These are phyloP conservation scores for Danionella cerebrum DNA, from an alignment of 2,113 vertebrate species.

Conservation along the genomic window DNA sequence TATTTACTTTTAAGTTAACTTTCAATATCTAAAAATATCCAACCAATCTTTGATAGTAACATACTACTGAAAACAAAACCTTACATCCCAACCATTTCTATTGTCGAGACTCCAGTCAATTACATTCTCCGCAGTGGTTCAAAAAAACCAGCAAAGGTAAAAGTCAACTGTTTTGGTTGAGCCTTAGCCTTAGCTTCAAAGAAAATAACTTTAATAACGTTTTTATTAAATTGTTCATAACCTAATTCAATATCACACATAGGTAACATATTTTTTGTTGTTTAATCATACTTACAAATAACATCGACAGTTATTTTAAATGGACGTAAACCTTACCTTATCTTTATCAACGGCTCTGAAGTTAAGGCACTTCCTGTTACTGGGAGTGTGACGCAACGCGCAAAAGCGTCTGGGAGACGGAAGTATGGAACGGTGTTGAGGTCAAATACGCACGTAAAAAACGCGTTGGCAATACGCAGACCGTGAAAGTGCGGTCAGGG, in stretches of 20 bases:
- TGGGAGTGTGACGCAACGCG: neutral
- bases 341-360: neutral
- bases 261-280: neutral
- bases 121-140: too few species aligned
- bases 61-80: too few species aligned
- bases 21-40: too few species aligned
- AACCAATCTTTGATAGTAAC: too few species aligned
- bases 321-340: neutral
- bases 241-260: neutral
- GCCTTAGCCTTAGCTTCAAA: neutral
- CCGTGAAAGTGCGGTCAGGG: too few species aligned
- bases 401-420: conserved; percentile 13
- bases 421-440: too few species aligned
- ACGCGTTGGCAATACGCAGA: too few species aligned
- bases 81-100: too few species aligned
- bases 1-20: too few species aligned
- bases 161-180: neutral
- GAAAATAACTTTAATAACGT: neutral
- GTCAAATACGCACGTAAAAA: too few species aligned
- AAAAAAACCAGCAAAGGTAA: too few species aligned
- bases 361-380: conserved; percentile 27
- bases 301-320: neutral
- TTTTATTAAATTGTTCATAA: neutral
- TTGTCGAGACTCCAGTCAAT: too few species aligned
- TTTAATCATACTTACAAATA: neutral